Evolutionary conservation across 2,797 vertebrate genomes (phyloP), one percentile per base, ranked within the genome.

Genomic region (Sternarchorhynchus goeldii): DNA sequence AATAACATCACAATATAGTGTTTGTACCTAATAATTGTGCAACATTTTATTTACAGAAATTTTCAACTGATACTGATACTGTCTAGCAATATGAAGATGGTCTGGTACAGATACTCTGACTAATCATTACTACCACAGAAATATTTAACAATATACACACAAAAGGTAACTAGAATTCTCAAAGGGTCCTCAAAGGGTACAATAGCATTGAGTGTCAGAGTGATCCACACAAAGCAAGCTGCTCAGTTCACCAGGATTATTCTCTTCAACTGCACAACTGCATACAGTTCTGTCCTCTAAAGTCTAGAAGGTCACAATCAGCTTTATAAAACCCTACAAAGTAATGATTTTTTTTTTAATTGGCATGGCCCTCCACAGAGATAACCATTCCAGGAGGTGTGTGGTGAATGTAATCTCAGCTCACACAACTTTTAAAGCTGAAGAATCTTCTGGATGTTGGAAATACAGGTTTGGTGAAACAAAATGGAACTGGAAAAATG

Each of bases 261-360:
- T 29, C 41, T 18, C 41, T 6, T 70, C 67, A 69, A n/a, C 31
- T 34, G 67, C 16, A 55, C 50, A 32, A 55, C 25, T 20, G 53
- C 5, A 36, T 29, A 6, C 55, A 39, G 32, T 58, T 65, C 41
- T 75, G 60, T 39, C 36, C 74, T 58, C 45, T 25, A 4, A 64
- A 39, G 59, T 68, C 18, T 64, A 78, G 59, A 73, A 71, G 75
- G 80, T 70, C 72, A 78, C 32, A 36, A 72, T 75, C 72, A 39
- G 50, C 56, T 79, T 72, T 41, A 75, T 69, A 74, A 74, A 70
- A 75, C 53, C 71, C 62, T 78, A 64, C 53, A 73, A 36, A 78
- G 62, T 70, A 82, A 82, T 59, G 65, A 67, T 73, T 55, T 81
- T 78, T 78, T 78, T 80, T 77, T 73, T 77, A 62, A 81, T 76